Base-by-base conservation (phyloP, 1,140 invertebrate species). In the Drosophila takahashii region DNA sequence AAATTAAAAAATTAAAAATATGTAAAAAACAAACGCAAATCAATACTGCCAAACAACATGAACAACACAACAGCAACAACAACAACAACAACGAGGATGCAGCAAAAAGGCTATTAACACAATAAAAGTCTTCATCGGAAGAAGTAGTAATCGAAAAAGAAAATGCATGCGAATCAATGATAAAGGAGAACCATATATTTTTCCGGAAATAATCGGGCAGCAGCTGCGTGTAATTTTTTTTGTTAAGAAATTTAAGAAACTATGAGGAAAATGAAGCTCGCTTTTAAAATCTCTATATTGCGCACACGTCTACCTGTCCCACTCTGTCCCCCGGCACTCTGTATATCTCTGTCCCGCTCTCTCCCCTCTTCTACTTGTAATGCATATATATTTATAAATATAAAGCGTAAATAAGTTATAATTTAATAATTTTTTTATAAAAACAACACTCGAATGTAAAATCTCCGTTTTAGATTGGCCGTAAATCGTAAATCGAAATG, bases 51-150 rank as follows among this genome's bases (percentile, higher is more conserved):
- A 77, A 75, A 77, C 56, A 60, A 77, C 15, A 22, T 53, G 39
- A 53, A 48, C 70, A 47, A 59, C 15, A 50, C 42, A 79, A 59
- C 39, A 50, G 47, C 39, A 76, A 54, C 15, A 42, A 51, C 15
- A 80, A 48, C 27, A 54, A 37, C 50, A 59, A 79, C 65, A 83
- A 73, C 69, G 64, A 81, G 53, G 67, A 89, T 73, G 77, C 80
- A 90, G 64, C 58, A 78, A 69, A 62, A 90, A 89, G 79, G 79
- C 79, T 87, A 86, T 85, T 67, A 54, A 76, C 16, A 76, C 44
- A 51, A 60, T 15, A 53, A 27, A 9, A 41, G 47, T 32, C n/a
- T 29, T 29, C 26, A 32, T 50, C 27, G 47, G n/a, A 27, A 34
- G 66, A 45, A 44, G 15, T 61, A 39, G 48, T 26, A 11, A 72